Base-by-base conservation (phyloP, 2,113 vertebrate genomes). In the Callaeas wilsoni region DNA sequence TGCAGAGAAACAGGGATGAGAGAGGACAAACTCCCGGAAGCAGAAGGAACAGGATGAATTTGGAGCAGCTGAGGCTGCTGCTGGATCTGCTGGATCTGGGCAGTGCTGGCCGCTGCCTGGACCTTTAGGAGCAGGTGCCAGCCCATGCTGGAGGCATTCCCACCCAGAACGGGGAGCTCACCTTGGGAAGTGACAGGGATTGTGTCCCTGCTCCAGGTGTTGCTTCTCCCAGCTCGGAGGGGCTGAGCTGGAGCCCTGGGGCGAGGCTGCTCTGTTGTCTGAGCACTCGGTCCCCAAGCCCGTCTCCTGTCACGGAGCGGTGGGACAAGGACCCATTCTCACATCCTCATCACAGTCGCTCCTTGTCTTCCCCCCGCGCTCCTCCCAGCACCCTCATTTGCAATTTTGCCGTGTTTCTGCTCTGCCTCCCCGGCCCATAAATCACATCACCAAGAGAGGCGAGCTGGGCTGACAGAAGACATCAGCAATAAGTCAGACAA, bases 401-500 rank as follows among this genome's bases (percentile, higher is more conserved):
- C 93, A 91, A 59, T 94, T 94, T 63, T 57, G 64, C 41, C 73
- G 47, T 76, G 89, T 80, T 94, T 67, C 89, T 91, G 65, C 78
- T 94, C 90, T 23, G 53, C 78, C 59, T 93, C 74, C 65, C 59
- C 13, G 50, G 77, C 47, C 96, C 75, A 91, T 94, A 96, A 96
- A 94, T 96, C 93, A 94, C 32, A 87, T 18, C 65, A 41, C 7
- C 15, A 0, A 9, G 87, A 78, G 92, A 93, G 39, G 92, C 88
- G 9, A 93, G 83, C 80, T 39, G 83, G 90, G 88, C 84, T 96
- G 95, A 91, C 81, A 93, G 93, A 35, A 95, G 91, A 79, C 93
- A 94, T 96, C 81, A 94, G 91, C 96, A 93, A 89, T 95, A 94
- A 95, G 89, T 67, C 91, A 96, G 92, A 70, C 49, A 35, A 56